These are phyloP conservation scores for Rhagoletis zephyria DNA, from an alignment of 1,140 invertebrate species.

Conservation along the genomic window DNA sequence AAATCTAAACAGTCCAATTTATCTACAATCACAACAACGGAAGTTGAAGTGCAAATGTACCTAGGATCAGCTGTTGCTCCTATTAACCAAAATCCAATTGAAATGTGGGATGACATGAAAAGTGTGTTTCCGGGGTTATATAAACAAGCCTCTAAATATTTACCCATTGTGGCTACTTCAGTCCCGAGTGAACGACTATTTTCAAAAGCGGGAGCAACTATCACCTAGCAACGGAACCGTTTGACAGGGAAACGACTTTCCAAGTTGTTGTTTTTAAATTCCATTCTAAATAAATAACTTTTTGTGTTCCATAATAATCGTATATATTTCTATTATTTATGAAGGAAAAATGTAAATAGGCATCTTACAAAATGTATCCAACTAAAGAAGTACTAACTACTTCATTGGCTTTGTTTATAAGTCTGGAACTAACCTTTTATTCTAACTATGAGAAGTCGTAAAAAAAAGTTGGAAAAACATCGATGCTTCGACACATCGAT, in stretches of 20 bases:
- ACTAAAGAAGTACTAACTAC: neutral
- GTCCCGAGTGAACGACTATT: neutral
- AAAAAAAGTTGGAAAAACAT: neutral
- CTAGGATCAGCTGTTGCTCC: too few species aligned
- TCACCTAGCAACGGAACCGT: neutral
- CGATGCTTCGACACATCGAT: constrained; percentile 4
- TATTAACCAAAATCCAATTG: neutral
- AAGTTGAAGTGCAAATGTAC: too few species aligned
- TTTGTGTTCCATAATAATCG: neutral
- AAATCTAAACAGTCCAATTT: too few species aligned
- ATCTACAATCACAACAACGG: too few species aligned
- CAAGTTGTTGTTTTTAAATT: neutral
- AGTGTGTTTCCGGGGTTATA: neutral
- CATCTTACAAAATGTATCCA: too few species aligned
- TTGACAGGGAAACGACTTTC: neutral
- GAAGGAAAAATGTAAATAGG: too few species aligned
- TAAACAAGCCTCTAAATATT: neutral
- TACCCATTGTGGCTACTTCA: neutral
- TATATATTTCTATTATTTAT: neutral
- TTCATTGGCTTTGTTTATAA: neutral
- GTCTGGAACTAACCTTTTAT: too few species aligned
- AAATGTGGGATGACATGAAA: neutral
- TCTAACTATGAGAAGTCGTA: too few species aligned
- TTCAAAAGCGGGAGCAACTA: neutral
- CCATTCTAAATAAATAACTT: neutral